These are phyloP conservation scores for Timema podura DNA, from an alignment of 2,888 invertebrate species.

Conservation along the genomic window DNA sequence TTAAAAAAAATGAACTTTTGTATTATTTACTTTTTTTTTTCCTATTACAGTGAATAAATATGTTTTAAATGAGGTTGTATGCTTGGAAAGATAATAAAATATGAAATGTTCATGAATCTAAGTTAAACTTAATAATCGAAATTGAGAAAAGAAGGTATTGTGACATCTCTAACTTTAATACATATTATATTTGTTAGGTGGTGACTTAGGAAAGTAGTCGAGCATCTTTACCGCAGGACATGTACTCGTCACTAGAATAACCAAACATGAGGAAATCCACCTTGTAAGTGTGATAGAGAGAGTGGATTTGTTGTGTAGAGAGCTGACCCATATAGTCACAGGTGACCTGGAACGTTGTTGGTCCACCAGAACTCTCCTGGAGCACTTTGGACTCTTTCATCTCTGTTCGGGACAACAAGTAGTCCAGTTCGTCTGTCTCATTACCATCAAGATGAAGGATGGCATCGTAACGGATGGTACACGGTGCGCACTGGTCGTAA, in stretches of 20 bases:
- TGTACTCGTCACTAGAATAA: slow-evolving; percentile 39
- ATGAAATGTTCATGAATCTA: too few species aligned
- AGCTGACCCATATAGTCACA: slow-evolving; percentile 42
- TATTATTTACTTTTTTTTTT: too few species aligned
- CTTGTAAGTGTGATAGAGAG: slow-evolving; percentile 41
- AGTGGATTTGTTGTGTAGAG: slow-evolving; percentile 35
- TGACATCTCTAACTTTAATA: too few species aligned
- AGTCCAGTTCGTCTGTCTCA: slow-evolving; percentile 36
- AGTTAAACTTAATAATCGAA: too few species aligned
- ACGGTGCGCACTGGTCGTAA: slow-evolving; percentile 42
- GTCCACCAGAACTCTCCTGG: slow-evolving; percentile 37
- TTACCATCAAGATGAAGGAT: slow-evolving; percentile 42
- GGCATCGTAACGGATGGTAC: slow-evolving; percentile 40
- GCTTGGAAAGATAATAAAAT: too few species aligned
- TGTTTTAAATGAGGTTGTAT: too few species aligned
- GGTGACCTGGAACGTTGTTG: slow-evolving; percentile 38
- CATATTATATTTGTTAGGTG: too few species aligned
- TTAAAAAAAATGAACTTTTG: too few species aligned
- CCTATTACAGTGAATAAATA: too few species aligned
- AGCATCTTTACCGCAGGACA: slow-evolving; percentile 35
- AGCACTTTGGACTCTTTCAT: slow-evolving; percentile 33
- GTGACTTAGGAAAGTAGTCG: too few species aligned
- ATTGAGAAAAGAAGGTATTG: too few species aligned
- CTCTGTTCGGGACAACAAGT: slow-evolving; percentile 28
- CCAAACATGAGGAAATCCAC: slow-evolving; percentile 44